Evolutionary conservation across 2,888 invertebrate species (phyloP).

Genomic region (Ochropacha duplaris): DNA sequence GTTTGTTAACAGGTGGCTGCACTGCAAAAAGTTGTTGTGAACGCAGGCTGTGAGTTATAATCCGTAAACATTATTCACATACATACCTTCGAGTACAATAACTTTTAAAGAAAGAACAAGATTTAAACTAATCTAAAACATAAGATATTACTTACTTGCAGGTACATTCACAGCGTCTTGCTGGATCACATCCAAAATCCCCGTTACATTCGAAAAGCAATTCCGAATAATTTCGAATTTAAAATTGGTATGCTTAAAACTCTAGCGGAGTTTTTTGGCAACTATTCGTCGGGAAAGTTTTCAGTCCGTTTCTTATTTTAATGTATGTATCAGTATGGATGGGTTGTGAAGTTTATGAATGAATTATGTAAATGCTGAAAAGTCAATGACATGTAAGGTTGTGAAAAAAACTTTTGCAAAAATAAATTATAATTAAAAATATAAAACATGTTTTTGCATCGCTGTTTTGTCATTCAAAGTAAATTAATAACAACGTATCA

Average conservation of each 20-base stretch:
- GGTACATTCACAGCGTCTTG: neutral
- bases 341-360: neutral
- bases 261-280: slow-evolving; percentile 6
- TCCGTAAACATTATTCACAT: neutral
- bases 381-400: no score
- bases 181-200: slow-evolving; percentile 35
- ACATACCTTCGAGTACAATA: neutral
- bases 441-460: no score
- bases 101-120: neutral
- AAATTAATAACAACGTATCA: no score
- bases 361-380: no score
- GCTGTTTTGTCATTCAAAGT: no score
- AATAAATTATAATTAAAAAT: no score
- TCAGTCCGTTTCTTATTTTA: neutral
- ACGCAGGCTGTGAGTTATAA: no score
- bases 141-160: neutral
- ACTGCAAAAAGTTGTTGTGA: no score
- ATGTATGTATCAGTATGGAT: neutral
- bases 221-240: slow-evolving; percentile 24
- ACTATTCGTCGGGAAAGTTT: neutral
- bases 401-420: no score
- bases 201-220: slow-evolving; percentile 27
- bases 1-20: no score
- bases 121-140: neutral
- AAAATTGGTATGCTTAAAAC: slow-evolving; percentile 35